Base-by-base conservation (phyloP, 2,888 invertebrate species). In the Lordiphosa fenestrarum region DNA sequence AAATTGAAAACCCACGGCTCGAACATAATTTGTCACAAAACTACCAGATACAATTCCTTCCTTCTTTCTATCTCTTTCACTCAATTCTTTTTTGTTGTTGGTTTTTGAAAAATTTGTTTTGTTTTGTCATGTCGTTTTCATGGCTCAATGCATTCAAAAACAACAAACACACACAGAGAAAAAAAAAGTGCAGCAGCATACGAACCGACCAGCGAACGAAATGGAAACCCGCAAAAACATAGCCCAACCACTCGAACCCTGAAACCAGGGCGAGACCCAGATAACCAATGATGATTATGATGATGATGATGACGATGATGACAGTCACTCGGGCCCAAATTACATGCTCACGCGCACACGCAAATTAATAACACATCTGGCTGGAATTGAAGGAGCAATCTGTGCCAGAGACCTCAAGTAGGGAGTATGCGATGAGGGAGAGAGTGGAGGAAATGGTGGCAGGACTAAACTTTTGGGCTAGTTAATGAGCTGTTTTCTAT, bases 331-430 rank as follows among this genome's bases (percentile, higher is more conserved):
- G 13, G 33, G 30, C 76, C 69, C 84, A 80, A 85, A 87, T 88
- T 88, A 86, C 77, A 88, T 80, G 88, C 87, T 84, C 80, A 86
- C 81, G 73, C 85, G 86, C 83, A 78, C 85, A 87, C 84, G 80
- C 78, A 87, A 87, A 87, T 87, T 87, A 87, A 86, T 85, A 87
- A 84, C 84, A 76, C 87, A 87, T 87, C 88, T 87, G 87, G 74
- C 77, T 64, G 47, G 71, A 85, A 78, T 74, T 68, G 37, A 9
- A 39, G 33, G 12, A 21, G 40, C 25, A 36, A 41, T 15, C 46
- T 13, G 12, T 9, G 25, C 5, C 42, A 21, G 38, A 19, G 21
- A 35, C 36, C 9, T 10, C 30, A 19, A 4, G 21, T 15, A 9
- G 19, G 19, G 38, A 13, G 13, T 21, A 10, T 15, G 42, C n/a